phyloP scores from a whole-genome alignment of 2,797 vertebrate genomes.

The Craterocephalus amniculus region DNA sequence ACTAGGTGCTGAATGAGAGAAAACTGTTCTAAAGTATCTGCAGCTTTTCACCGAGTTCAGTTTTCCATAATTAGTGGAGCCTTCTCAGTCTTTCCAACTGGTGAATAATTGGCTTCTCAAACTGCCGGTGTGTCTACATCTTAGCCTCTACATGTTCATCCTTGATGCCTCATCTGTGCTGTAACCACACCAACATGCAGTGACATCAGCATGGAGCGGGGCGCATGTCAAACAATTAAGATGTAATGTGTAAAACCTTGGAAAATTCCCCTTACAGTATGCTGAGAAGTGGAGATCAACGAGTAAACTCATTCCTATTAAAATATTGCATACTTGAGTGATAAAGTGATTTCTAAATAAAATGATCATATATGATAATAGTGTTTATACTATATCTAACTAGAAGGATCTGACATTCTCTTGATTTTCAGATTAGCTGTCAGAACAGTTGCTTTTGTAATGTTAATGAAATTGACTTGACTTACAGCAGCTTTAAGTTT shows the following conservation, averaged over 20 bases:
- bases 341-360: not conserved
- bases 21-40: constrained; percentile 76
- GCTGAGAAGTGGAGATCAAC: not conserved
- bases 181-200: constrained; percentile 25
- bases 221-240: constrained; percentile 6
- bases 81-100: constrained; percentile 68
- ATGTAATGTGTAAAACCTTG: constrained; percentile 24
- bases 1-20: constrained; percentile 66
- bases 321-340: too few species aligned
- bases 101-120: constrained; percentile 78
- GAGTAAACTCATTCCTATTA: not conserved
- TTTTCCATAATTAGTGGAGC: constrained; percentile 74
- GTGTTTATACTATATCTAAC: not conserved
- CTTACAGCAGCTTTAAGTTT: not conserved
- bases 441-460: not conserved
- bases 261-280: not conserved
- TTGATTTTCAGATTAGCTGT: not conserved
- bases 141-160: constrained; percentile 52
- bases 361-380: not conserved
- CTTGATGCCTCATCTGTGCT: constrained; percentile 42
- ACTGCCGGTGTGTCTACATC: constrained; percentile 60
- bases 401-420: not conserved
- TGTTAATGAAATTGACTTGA: too few species aligned
- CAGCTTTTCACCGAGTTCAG: constrained; percentile 72
- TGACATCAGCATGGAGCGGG: constrained; percentile 37